Percentiles rank a stretch among this genome's conserved stretches.
Conservation (phyloP, 2,888 invertebrate genomes). For the Tribolium freemani region DNA sequence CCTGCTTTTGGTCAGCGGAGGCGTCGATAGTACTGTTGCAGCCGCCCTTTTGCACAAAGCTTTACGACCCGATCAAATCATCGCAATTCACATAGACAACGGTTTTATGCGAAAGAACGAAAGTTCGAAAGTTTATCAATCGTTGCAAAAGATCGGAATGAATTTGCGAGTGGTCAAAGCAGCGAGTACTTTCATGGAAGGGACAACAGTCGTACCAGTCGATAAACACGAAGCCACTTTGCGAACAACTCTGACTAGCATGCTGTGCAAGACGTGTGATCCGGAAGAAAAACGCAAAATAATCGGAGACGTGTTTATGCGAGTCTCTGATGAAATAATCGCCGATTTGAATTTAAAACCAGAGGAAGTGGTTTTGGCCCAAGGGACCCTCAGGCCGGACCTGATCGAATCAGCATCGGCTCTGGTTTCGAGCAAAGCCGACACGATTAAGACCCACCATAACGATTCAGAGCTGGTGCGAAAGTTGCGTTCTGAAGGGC, state of each 20-base stretch:
- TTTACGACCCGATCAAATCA: slow-evolving; percentile 89
- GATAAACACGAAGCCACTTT: slow-evolving; percentile 51
- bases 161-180: slow-evolving; percentile 79
- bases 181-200: slow-evolving; percentile 80
- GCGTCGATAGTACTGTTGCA: slow-evolving; percentile 99
- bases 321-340: slow-evolving; percentile 91
- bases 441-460: slow-evolving; percentile 99
- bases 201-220: slow-evolving; percentile 82
- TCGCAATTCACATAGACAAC: slow-evolving; percentile 98
- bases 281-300: slow-evolving; percentile 99
- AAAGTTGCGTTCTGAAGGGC: slow-evolving; percentile 78
- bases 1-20: slow-evolving; percentile 94
- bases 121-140: slow-evolving; percentile 75
- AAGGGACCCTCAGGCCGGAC: slow-evolving; percentile 97
- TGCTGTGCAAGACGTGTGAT: slow-evolving; percentile 87
- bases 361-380: slow-evolving; percentile 92
- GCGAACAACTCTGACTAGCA: slow-evolving; percentile 80
- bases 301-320: slow-evolving; percentile 98
- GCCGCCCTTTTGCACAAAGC: slow-evolving; percentile 95
- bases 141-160: slow-evolving; percentile 59
- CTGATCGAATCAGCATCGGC: slow-evolving; percentile 97
- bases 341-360: slow-evolving; percentile 89
- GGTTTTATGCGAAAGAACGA: slow-evolving; percentile 99
- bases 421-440: slow-evolving; percentile 86
- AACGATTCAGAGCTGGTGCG: slow-evolving; percentile 97